phyloP scores from a whole-genome alignment of 2,888 invertebrate species.

The Podabrus alpinus region DNA sequence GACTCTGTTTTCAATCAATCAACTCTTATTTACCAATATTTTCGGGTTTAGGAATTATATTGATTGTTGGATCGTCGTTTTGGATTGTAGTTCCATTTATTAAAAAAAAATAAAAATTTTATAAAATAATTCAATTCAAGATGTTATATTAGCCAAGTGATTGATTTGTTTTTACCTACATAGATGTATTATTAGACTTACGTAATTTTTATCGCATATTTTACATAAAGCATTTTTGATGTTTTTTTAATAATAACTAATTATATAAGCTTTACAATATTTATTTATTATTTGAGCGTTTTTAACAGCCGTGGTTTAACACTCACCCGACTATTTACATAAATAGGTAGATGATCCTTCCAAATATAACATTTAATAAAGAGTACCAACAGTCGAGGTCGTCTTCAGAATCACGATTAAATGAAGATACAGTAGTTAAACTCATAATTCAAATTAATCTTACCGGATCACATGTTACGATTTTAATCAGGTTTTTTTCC shows the following conservation, averaged over 20 bases:
- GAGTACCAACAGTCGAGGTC: too few species aligned
- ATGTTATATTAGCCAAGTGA: not conserved
- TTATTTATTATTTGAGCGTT: not conserved
- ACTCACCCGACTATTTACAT: too few species aligned
- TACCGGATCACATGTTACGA: too few species aligned
- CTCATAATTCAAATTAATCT: too few species aligned
- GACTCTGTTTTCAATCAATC: conserved; percentile 67
- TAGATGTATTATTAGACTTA: not conserved
- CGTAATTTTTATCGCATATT: not conserved
- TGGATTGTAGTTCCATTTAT: conserved; percentile 80
- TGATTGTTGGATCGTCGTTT: conserved; percentile 72
- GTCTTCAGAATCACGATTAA: too few species aligned
- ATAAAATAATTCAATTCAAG: not conserved
- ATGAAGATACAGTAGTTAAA: too few species aligned
- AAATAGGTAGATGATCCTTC: too few species aligned
- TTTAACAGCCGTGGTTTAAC: too few species aligned
- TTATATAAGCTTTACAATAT: not conserved
- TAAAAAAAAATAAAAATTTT: conserved; percentile 46
- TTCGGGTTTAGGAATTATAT: conserved; percentile 71
- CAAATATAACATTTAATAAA: too few species aligned
- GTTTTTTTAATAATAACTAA: not conserved
- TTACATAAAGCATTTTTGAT: not conserved
- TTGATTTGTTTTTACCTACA: not conserved
- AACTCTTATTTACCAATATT: conserved; percentile 74
- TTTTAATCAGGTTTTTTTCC: too few species aligned